These are phyloP conservation scores for Zhuqinia jingwanae DNA, from an alignment of 2,888 invertebrate species.

Conservation along the genomic window DNA sequence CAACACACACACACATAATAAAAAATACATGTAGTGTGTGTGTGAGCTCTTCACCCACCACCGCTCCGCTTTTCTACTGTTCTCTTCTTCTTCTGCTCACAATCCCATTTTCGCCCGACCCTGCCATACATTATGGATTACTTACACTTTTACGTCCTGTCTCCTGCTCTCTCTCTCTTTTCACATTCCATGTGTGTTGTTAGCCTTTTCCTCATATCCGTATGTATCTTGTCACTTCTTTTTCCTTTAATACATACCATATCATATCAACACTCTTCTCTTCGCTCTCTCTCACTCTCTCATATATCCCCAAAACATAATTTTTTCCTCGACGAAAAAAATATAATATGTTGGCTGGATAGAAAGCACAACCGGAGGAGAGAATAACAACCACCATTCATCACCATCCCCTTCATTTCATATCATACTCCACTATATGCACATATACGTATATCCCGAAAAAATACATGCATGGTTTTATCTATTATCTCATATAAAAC, in stretches of 20 bases:
- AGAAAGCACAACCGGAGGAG: slow-evolving; percentile 49
- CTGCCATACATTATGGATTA: slow-evolving; percentile 64
- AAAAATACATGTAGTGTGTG: slow-evolving; percentile 8
- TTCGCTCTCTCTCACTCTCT: no score
- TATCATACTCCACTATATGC: slow-evolving; percentile 1
- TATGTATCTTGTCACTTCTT: slow-evolving; percentile 70
- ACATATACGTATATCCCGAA: not conserved
- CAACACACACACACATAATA: slow-evolving; percentile 28
- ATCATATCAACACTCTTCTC: slow-evolving; percentile 2
- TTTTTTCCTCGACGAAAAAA: slow-evolving; percentile 27
- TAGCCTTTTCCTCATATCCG: slow-evolving; percentile 60
- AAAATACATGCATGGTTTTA: slow-evolving; percentile 34
- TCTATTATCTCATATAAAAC: no score
- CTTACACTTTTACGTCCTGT: slow-evolving; percentile 43
- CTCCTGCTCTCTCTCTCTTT: slow-evolving; percentile 19
- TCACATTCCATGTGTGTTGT: slow-evolving; percentile 39
- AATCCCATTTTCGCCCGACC: slow-evolving; percentile 58
- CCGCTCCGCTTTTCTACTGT: not conserved
- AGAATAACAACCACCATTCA: slow-evolving; percentile 69
- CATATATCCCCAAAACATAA: not conserved
- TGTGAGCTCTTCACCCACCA: not conserved
- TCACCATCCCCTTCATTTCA: slow-evolving; percentile 53
- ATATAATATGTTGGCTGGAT: slow-evolving; percentile 57
- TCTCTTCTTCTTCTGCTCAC: slow-evolving; percentile 44
- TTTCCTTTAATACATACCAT: slow-evolving; percentile 35